These are phyloP conservation scores for Drosophila yakuba DNA, from an alignment of 1,140 invertebrate genomes.

Conservation along the genomic window DNA sequence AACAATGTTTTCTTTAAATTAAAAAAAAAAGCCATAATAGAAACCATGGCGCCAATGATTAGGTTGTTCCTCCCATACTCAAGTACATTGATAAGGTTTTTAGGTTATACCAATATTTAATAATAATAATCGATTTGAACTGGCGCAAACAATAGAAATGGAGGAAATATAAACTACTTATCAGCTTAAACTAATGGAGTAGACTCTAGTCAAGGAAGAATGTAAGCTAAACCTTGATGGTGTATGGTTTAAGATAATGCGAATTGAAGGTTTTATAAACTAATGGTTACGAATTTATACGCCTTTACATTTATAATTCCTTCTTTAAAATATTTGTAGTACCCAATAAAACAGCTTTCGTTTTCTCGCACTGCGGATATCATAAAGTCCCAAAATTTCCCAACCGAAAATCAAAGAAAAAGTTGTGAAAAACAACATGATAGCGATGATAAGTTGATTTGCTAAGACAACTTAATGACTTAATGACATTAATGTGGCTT, in stretches of 20 bases:
- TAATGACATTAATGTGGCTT: constrained; percentile 71
- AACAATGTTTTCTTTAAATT: constrained; percentile 19
- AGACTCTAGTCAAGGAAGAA: constrained; percentile 22
- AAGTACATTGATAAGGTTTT: constrained; percentile 29
- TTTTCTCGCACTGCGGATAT: constrained; percentile 5
- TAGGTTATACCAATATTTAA: constrained; percentile 53
- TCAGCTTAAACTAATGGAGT: constrained; percentile 10
- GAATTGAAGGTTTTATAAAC: background rate
- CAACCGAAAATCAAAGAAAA: constrained; percentile 44
- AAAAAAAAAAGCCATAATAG: background rate
- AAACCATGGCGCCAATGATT: constrained; percentile 42
- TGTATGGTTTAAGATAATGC: background rate
- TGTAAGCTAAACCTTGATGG: constrained; percentile 26
- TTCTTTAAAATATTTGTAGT: constrained; percentile 1
- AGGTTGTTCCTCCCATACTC: constrained; percentile 3
- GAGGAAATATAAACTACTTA: constrained; percentile 23
- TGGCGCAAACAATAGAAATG: constrained; percentile 18
- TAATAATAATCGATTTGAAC: constrained; percentile 46
- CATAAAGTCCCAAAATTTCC: constrained; percentile 28
- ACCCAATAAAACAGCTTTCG: constrained; percentile 13
- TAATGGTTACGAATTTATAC: background rate
- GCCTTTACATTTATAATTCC: background rate
- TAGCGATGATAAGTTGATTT: constrained; percentile 33
- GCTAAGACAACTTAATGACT: constrained; percentile 72
- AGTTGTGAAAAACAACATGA: constrained; percentile 56